Evolutionary conservation across 2,888 invertebrate species (phyloP).

Genomic region (Salpingus planirostris): DNA sequence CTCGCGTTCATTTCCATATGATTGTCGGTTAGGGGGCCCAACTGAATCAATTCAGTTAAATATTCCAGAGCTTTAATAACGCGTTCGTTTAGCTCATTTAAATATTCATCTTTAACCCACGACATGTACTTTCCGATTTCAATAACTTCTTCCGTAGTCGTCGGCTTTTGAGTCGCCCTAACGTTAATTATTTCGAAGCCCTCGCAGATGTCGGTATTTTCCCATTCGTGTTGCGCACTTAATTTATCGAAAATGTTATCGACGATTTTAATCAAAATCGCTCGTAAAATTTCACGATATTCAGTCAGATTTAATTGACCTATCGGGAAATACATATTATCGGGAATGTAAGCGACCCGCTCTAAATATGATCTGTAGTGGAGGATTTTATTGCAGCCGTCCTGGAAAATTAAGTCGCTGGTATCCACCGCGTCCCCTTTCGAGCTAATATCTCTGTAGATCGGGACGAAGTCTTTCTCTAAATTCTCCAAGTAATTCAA

Average conservation of each 20-base stretch:
- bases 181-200: slow-evolving; percentile 62
- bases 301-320: slow-evolving; percentile 51
- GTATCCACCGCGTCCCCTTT: slow-evolving; percentile 14
- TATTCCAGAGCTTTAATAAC: slow-evolving; percentile 57
- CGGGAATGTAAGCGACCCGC: slow-evolving; percentile 51
- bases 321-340: slow-evolving; percentile 57
- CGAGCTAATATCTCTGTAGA: slow-evolving; percentile 38
- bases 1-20: slow-evolving; percentile 69
- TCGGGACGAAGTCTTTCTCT: slow-evolving; percentile 46
- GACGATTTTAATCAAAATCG: slow-evolving; percentile 48
- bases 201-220: slow-evolving; percentile 57
- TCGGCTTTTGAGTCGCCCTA: slow-evolving; percentile 60
- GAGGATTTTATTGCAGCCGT: slow-evolving; percentile 50
- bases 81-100: slow-evolving; percentile 57
- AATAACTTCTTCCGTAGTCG: slow-evolving; percentile 70
- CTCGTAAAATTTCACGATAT: slow-evolving; percentile 52
- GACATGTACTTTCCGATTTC: slow-evolving; percentile 71
- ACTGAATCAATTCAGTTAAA: slow-evolving; percentile 61
- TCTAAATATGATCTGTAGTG: slow-evolving; percentile 50
- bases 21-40: slow-evolving; percentile 60
- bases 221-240: slow-evolving; percentile 52
- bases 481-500: slow-evolving; percentile 46
- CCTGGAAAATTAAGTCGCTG: slow-evolving; percentile 48
- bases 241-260: slow-evolving; percentile 54
- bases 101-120: slow-evolving; percentile 60